phyloP scores from a whole-genome alignment of 2,113 vertebrate genomes.

The Lota lota region DNA sequence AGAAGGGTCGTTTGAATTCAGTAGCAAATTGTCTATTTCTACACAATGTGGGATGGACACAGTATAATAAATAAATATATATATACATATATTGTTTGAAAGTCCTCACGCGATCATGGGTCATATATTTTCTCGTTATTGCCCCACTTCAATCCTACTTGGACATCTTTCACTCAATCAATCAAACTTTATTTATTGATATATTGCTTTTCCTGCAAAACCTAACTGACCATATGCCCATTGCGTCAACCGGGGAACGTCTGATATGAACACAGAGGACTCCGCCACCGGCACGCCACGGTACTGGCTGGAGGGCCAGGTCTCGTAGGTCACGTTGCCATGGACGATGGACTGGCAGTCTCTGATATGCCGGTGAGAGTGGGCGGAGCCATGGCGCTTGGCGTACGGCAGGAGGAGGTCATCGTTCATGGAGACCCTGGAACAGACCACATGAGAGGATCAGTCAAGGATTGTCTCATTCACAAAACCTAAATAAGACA shows the following conservation, averaged over 20 bases:
- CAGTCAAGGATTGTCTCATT: neutral
- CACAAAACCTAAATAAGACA: neutral
- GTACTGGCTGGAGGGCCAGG: slow-evolving; percentile 55
- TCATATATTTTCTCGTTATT: too few species aligned
- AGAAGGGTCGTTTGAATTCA: too few species aligned
- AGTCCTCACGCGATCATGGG: too few species aligned
- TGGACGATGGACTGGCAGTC: slow-evolving; percentile 73
- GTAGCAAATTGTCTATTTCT: too few species aligned
- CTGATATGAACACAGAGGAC: slow-evolving; percentile 75
- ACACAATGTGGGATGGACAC: too few species aligned
- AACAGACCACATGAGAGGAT: neutral
- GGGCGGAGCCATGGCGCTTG: slow-evolving; percentile 67
- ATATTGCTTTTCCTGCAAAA: too few species aligned
- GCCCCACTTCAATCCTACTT: neutral
- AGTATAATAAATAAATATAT: too few species aligned
- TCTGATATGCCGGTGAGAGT: slow-evolving; percentile 70
- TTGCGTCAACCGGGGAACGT: slow-evolving; percentile 40
- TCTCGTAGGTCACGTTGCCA: slow-evolving; percentile 80
- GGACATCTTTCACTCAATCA: neutral
- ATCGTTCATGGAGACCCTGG: slow-evolving; percentile 50
- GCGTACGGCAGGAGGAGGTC: slow-evolving; percentile 78
- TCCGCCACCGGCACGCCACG: slow-evolving; percentile 44
- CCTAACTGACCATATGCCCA: slow-evolving; percentile 68
- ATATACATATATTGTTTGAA: too few species aligned
- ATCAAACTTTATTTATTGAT: too few species aligned